Base-by-base conservation (phyloP, 2,113 vertebrate species). In the Embiotoca jacksoni region DNA sequence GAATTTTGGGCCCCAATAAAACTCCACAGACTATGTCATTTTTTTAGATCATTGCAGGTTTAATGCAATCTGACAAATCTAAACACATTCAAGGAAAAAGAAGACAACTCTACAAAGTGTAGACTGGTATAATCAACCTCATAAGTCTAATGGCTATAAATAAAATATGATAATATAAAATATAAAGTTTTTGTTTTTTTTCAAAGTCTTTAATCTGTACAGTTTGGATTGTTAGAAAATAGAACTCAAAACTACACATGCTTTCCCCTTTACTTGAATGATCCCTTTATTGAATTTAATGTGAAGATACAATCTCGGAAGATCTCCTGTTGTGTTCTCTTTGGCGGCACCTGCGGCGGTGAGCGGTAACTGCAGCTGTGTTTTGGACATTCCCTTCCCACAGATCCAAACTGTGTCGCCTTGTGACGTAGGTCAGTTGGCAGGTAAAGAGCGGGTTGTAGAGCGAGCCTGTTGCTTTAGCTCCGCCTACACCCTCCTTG, bases 161-260 rank as follows among this genome's bases (percentile, higher is more conserved):
- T 80, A 66, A 90, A 81, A 63, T 56, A 71, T 41, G 33, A 82
- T 73, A 56, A 66, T 71, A 91, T 72, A 90, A 85, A 92, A 94
- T 83, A 82, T 67, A 65, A 23, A 23, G 23, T 23, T 23, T 23
- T 23, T 23, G 23, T 23, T 23, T 23, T 23, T 23, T 23, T 61
- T 61, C 65, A 41, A 58, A 91, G 46, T 15, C 8, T 66, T 83
- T 60, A 46, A 62, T 74, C 55, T 90, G 72, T 84, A 91, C 76
- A 88, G 78, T 81, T 67, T 56, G 52, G 7, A 75, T 64, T 52
- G 14, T 75, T 86, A 84, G 59, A 88, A 85, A 86, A 84, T 73
- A 70, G 70, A 80, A 66, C 54, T 59, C 30, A 32, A 77, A 81
- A 15, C 36, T 68, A 71, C 47, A 69, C 72, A 67, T 61, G 76